Base-by-base conservation (phyloP, 2,888 invertebrate genomes). In the Agrochola circellaris region DNA sequence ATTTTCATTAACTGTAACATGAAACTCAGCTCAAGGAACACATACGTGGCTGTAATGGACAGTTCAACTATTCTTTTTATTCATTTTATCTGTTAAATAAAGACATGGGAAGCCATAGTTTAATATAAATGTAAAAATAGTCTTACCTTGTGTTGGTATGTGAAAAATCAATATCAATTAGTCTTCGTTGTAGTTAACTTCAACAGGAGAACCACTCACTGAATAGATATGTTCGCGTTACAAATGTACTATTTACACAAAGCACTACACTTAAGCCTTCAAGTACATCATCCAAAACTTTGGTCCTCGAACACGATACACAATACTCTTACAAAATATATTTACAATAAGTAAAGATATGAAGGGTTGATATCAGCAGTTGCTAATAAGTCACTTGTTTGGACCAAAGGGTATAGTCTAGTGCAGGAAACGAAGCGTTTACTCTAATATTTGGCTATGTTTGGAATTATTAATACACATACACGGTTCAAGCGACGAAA, bases 341-440 rank as follows among this genome's bases (percentile, higher is more conserved):
- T 88, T 81, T 89, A 87, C 89, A 89, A 78, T 85, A 87, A 82
- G 83, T 75, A 82, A 79, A 67, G 91, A 91, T 92, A 91, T 92
- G 91, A 82, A 87, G 87, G 84, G 87, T 90, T 93, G 95, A 95
- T 95, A 95, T 95, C 81, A 88, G 86, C 87, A 85, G 89, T 91
- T 92, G 81, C 79, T 91, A 89, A 86, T 90, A 96, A 96, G 95
- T 96, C 96, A 95, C 95, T 93, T 83, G 34, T 85, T 95, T 96
- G 96, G 96, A 93, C 96, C 96, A 80, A 93, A 81, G 89, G 92
- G 92, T 90, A 90, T 85, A 88, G 83, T 89, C 81, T 85, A 84
- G 38, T 82, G 81, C 71, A 54, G 69, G 45, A 69, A 85, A 75
- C 87, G 89, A 87, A 79, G 78, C 84, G 75, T 58, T 77, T 75